phyloP scores from a whole-genome alignment of 35 echinoderm and acorn worm species.

The Acanthaster planci region DNA sequence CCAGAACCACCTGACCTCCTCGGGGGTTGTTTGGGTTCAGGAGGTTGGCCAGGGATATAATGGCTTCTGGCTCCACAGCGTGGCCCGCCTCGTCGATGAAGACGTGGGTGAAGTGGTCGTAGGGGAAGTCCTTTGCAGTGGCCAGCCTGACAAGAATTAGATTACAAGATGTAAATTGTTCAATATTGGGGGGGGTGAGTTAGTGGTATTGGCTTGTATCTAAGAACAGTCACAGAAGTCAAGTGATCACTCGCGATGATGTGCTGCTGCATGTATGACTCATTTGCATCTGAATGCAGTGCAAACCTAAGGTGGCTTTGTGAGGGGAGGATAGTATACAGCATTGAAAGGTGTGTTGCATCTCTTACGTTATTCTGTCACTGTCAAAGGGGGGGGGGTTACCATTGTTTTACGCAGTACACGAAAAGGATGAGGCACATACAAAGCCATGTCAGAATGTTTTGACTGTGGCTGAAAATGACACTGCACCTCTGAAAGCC shows the following conservation, averaged over 20 bases:
- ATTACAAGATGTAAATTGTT: neutral
- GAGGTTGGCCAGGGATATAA: conserved; percentile 61
- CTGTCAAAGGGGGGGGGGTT: too few species aligned
- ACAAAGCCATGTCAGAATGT: too few species aligned
- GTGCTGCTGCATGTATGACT: neutral
- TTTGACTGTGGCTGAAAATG: too few species aligned
- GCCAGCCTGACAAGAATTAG: conserved; percentile 50
- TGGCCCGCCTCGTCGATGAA: conserved; percentile 89
- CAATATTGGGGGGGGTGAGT: neutral
- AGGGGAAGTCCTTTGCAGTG: conserved; percentile 26
- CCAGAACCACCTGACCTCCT: conserved; percentile 74
- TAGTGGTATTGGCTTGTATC: neutral
- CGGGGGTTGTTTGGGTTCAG: conserved; percentile 51
- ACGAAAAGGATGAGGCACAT: too few species aligned
- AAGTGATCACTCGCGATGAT: neutral
- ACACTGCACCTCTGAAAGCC: too few species aligned
- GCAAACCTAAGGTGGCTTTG: too few species aligned
- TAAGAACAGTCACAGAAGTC: neutral
- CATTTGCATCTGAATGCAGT: neutral
- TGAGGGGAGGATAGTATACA: too few species aligned
- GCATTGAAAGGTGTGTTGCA: too few species aligned
- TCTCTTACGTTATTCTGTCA: too few species aligned
- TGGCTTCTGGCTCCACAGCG: conserved; percentile 77
- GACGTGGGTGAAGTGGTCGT: conserved; percentile 71
- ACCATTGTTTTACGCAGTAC: too few species aligned